Evolutionary conservation across 2,797 vertebrate genomes (phyloP), one percentile per base, ranked within the genome.

Genomic region (Sebastiscus albofasciatus): DNA sequence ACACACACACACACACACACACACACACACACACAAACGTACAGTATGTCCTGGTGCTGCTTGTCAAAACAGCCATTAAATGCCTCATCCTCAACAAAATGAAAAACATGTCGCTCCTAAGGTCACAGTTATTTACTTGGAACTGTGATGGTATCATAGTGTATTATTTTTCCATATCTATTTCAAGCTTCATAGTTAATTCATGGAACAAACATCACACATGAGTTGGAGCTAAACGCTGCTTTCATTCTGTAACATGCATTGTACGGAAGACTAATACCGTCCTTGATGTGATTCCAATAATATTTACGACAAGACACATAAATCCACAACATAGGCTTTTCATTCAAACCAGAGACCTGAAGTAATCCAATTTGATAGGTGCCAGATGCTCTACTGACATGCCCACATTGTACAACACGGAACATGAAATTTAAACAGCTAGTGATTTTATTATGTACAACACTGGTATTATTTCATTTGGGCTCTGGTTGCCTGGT

Each of bases 51-150:
- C 67, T 64, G 78, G 64, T 86, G 75, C 54, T 52, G 61, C 67
- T 55, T 84, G 80, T 90, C 75, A 89, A 81, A 89, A 79, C 72
- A 86, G 39, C 74, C 62, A 85, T 84, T 83, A 82, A 84, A 89
- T 66, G 54, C 18, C 12, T 76, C 67, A 80, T 73, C 67, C n/a
- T 58, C 36, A 54, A 67, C 4, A 22, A 61, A 3, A 3, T 22
- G 46, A 54, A 26, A 58, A 55, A 81, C 12, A 66, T 66, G 64
- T 66, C 18, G 11, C 58, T 33, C 56, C 33, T 36, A 6, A 68
- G 81, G 82, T 92, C 75, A 66, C 31, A 66, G 56, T 52, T 83
- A 72, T 90, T 91, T 89, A 86, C 55, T 67, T 68, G 22, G 27
- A 67, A 31, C 34, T 68, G 34, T 9, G 31, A 68, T 74, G 59